Base-by-base conservation (phyloP, 2,113 vertebrate genomes). In the Hiodon alosoides region DNA sequence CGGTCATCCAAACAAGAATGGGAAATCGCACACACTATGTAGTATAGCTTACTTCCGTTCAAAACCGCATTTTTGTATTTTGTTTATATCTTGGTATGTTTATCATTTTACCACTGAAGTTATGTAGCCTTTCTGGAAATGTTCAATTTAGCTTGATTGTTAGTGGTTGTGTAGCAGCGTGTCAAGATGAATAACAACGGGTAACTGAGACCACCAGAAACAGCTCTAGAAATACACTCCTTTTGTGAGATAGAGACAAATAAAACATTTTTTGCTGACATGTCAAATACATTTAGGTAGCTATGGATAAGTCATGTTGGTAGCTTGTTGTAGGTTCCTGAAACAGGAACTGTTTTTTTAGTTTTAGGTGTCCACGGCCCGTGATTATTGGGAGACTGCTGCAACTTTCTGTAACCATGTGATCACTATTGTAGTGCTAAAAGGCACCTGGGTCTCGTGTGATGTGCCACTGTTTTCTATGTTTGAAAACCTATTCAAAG, bases 211-310 rank as follows among this genome's bases (percentile, higher is more conserved):
- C 46, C 17, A 46, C 46, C 14, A 31, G 53, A 50, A n/a, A 57
- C 46, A 65, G 64, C 54, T 75, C 73, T 75, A 68, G 73, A 75
- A 75, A 66, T 54, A 5, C 5, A 17, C 47, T 47, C 53, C 55
- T 75, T 64, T 74, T 74, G 73, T 74, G 13, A 65, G 65, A 67
- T 67, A 14, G 51, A 67, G 54, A 68, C 73, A 75, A 68, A 75
- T 75, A 57, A 16, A 48, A 31, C 52, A 16, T 71, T 71, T 65
- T 71, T 59, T 59, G 73, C 73, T 75, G 73, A 74, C 53, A 14
- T 14, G 2, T 46, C 59, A 3, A 75, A 75, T 64, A 59, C 13
- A 31, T 68, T 57, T 75, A 57, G 73, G 65, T 67, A 67, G 54
- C 54, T 67, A 51, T 75, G n/a, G 73, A 68, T 75, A 51, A 6